A percentile compares a stretch with the other conserved stretches of the same genome.
These are phyloP conservation scores for Sebastes steindachneri DNA, from an alignment of 2,797 vertebrate species.

Conservation along the genomic window DNA sequence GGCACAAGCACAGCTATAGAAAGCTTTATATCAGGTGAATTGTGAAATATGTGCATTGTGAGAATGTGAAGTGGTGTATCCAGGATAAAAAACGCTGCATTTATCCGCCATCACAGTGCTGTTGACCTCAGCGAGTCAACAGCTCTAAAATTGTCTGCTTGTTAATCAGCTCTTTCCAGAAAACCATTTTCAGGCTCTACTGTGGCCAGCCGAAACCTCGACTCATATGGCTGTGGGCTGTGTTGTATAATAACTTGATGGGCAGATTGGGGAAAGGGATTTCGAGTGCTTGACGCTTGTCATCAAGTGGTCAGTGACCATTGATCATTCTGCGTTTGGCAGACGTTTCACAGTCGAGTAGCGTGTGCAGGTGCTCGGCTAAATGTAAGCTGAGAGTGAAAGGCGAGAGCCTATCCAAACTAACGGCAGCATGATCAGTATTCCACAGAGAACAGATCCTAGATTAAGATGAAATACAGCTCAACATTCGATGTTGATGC, in stretches of 20 bases:
- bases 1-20: neutral
- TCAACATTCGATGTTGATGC: conserved; percentile 42
- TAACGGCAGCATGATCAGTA: conserved; percentile 55
- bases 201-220: conserved; percentile 29
- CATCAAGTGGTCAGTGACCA: conserved; percentile 50
- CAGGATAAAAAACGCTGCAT: conserved; percentile 5
- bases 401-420: conserved; percentile 9
- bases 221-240: conserved; percentile 27
- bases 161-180: conserved; percentile 46
- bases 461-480: conserved; percentile 59
- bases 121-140: conserved; percentile 55
- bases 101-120: conserved; percentile 8
- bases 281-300: conserved; percentile 48
- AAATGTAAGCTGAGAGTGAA: conserved; percentile 20
- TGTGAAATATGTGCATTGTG: conserved; percentile 8
- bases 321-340: conserved; percentile 53
- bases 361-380: conserved; percentile 43
- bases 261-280: conserved; percentile 28
- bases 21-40: conserved; percentile 1
- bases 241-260: conserved; percentile 43
- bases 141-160: conserved; percentile 48
- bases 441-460: conserved; percentile 48
- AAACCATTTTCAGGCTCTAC: conserved; percentile 39
- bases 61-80: conserved; percentile 2
- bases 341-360: conserved; percentile 1